These are phyloP conservation scores for Heliconius sara DNA, from an alignment of 2,888 invertebrate species.

Conservation along the genomic window DNA sequence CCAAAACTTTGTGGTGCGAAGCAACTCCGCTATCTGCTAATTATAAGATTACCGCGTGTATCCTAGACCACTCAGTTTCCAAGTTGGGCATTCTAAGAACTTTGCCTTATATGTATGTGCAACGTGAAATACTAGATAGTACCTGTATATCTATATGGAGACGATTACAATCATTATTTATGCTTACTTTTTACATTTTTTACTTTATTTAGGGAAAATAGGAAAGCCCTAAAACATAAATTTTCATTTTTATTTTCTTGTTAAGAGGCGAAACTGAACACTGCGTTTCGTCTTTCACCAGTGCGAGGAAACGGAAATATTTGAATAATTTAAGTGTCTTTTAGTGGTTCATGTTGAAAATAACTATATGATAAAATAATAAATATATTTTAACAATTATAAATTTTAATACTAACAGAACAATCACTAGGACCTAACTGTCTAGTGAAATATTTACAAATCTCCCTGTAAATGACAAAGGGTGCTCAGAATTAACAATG, in stretches of 20 bases:
- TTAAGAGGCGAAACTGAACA: no score
- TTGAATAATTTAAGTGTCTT: no score
- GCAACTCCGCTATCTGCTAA: slow-evolving; percentile 22
- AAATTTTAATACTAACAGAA: neutral
- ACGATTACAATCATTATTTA: neutral
- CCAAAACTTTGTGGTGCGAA: slow-evolving; percentile 14
- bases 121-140: neutral
- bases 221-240: no score
- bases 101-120: neutral
- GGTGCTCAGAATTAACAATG: slow-evolving; percentile 37
- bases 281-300: no score
- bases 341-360: no score
- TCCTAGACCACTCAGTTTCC: neutral
- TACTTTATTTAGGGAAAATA: no score
- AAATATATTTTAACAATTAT: no score
- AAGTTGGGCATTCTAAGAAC: neutral
- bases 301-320: no score
- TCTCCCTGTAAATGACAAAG: slow-evolving; percentile 37
- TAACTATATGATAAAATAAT: neutral
- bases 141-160: neutral
- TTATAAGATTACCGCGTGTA: slow-evolving; percentile 22
- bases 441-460: slow-evolving; percentile 6
- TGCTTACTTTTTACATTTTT: no score
- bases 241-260: no score
- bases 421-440: neutral